Evolutionary conservation across 2,888 invertebrate genomes (phyloP).

Genomic region (Thysanoteuthis rhombus): DNA sequence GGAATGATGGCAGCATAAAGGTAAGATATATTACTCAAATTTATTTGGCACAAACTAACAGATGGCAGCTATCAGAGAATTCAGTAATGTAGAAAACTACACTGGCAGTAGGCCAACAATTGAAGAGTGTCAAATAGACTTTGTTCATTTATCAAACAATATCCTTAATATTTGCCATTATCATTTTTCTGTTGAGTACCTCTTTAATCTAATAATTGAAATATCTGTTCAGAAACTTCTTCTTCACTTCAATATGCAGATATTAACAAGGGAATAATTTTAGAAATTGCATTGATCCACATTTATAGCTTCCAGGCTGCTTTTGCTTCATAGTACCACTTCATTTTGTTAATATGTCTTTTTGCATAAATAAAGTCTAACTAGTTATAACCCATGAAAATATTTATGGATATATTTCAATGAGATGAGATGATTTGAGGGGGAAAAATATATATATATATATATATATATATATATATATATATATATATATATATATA

Average conservation of each 20-base stretch:
- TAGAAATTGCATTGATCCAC: neutral
- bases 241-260: neutral
- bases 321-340: neutral
- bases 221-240: neutral
- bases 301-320: neutral
- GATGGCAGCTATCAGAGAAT: neutral
- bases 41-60: neutral
- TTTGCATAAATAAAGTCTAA: neutral
- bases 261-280: neutral
- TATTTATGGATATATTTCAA: no score
- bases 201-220: neutral
- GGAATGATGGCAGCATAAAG: neutral
- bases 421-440: no score
- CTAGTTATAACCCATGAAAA: no score
- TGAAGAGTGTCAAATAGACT: neutral
- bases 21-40: neutral
- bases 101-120: neutral
- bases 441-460: no score
- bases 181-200: no score
- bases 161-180: no score
- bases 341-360: no score
- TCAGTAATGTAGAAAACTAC: neutral
- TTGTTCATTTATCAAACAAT: neutral
- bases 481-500: no score
- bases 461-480: no score